A percentile compares a stretch with the other conserved stretches of the same genome.
phyloP scores from a whole-genome alignment of 2,797 vertebrate genomes.

The Lacerta viridis region DNA sequence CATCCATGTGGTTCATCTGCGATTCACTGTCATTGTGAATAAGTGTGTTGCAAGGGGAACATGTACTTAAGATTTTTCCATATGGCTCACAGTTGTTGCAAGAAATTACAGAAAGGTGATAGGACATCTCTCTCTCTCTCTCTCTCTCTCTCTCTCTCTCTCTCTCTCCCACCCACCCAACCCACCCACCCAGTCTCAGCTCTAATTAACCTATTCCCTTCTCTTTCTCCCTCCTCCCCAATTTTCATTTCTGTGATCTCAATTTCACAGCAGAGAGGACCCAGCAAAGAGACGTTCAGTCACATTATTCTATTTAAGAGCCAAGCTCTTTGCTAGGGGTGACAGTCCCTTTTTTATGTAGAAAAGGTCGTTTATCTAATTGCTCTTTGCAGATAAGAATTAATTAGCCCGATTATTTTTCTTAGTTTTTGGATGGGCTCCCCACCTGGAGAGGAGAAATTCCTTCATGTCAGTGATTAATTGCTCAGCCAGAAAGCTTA shows the following conservation, averaged over 20 bases:
- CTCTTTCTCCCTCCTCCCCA: slow-evolving; percentile 65
- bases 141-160: background rate
- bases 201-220: slow-evolving; percentile 91
- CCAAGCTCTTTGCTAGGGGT: slow-evolving; percentile 90
- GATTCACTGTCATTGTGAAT: slow-evolving; percentile 3
- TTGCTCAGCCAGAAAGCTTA: slow-evolving; percentile 91
- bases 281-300: slow-evolving; percentile 83
- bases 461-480: slow-evolving; percentile 98
- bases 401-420: slow-evolving; percentile 99
- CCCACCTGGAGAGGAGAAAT: slow-evolving; percentile 97
- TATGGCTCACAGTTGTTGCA: background rate
- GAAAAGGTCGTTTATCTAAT: slow-evolving; percentile 93
- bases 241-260: slow-evolving; percentile 79
- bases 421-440: slow-evolving; percentile 93
- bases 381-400: slow-evolving; percentile 99
- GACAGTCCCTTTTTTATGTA: slow-evolving; percentile 88
- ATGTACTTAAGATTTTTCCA: slow-evolving; percentile 29
- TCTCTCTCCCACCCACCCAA: background rate
- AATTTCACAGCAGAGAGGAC: slow-evolving; percentile 82
- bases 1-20: background rate
- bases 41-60: slow-evolving; percentile 47
- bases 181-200: slow-evolving; percentile 78
- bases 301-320: slow-evolving; percentile 87
- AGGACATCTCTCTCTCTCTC: slow-evolving; percentile 32
- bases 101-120: slow-evolving; percentile 56